Conservation (phyloP, 2,888 invertebrate species). For the Pachycephus smyrnensis region DNA sequence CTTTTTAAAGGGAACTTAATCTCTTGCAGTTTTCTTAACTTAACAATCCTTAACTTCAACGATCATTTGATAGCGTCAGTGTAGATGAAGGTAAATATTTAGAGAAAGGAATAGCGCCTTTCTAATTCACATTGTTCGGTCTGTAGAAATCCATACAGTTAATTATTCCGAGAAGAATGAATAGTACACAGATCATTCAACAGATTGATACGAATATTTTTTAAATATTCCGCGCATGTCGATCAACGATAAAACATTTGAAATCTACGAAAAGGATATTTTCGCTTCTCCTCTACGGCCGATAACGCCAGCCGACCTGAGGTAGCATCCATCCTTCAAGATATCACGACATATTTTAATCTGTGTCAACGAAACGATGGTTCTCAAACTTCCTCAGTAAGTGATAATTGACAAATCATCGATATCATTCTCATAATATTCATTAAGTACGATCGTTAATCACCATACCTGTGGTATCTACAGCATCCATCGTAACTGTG, state of each 20-base stretch:
- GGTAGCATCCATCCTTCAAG: neutral
- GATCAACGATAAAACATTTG: neutral
- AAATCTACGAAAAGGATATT: neutral
- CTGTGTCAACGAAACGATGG: neutral
- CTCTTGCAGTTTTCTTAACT: neutral
- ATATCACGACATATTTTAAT: neutral
- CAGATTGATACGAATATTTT: neutral
- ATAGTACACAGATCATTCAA: neutral
- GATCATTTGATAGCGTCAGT: neutral
- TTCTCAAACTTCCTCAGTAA: neutral
- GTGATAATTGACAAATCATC: neutral
- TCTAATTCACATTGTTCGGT: neutral
- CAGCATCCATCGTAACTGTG: neutral
- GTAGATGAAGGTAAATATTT: neutral
- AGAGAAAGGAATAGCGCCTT: neutral
- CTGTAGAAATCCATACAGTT: neutral
- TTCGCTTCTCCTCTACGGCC: neutral
- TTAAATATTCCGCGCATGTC: neutral
- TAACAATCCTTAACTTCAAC: neutral
- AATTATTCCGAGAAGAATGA: neutral
- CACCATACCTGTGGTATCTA: neutral
- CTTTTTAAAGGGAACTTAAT: neutral
- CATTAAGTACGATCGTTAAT: neutral
- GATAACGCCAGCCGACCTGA: neutral
- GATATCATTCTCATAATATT: neutral